A percentile compares a stretch with the other conserved stretches of the same genome.
Evolutionary conservation across 2,113 vertebrate genomes (phyloP).

Genomic region (Crotophaga sulcirostris): DNA sequence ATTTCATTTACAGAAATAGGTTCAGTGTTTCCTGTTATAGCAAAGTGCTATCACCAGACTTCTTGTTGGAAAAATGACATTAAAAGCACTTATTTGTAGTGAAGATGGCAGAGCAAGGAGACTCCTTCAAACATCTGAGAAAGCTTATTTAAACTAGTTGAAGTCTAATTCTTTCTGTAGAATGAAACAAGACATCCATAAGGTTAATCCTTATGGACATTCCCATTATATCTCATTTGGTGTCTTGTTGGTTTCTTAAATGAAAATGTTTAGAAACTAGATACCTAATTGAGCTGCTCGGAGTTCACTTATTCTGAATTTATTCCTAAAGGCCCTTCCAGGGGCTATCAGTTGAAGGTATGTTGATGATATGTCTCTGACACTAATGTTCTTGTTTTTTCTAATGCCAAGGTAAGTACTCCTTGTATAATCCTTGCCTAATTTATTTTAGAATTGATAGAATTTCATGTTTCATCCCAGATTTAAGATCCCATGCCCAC

Average conservation of each 20-base stretch:
- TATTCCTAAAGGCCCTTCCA: constrained; percentile 13
- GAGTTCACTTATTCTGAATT: constrained; percentile 30
- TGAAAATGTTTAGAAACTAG: neutral
- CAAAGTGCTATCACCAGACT: neutral
- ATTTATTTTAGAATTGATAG: constrained; percentile 67
- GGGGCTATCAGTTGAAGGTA: neutral
- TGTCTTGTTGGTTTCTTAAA: constrained; percentile 22
- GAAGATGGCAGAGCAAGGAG: neutral
- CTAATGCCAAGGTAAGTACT: constrained; percentile 54
- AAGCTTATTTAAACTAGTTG: neutral
- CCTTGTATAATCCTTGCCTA: constrained; percentile 46
- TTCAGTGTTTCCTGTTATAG: neutral
- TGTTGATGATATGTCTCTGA: constrained; percentile 22
- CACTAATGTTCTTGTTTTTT: constrained; percentile 24
- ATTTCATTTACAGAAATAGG: neutral
- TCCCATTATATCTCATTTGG: constrained; percentile 4
- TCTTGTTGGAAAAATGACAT: neutral
- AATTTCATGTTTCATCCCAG: constrained; percentile 59
- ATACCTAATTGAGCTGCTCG: neutral
- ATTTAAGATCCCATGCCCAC: constrained; percentile 57
- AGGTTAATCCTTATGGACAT: constrained; percentile 11
- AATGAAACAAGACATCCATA: neutral
- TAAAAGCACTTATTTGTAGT: neutral
- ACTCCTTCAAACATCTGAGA: neutral
- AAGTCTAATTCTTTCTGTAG: neutral